phyloP scores from a whole-genome alignment of 2,797 vertebrate species.

The Phrynocephalus forsythii region DNA sequence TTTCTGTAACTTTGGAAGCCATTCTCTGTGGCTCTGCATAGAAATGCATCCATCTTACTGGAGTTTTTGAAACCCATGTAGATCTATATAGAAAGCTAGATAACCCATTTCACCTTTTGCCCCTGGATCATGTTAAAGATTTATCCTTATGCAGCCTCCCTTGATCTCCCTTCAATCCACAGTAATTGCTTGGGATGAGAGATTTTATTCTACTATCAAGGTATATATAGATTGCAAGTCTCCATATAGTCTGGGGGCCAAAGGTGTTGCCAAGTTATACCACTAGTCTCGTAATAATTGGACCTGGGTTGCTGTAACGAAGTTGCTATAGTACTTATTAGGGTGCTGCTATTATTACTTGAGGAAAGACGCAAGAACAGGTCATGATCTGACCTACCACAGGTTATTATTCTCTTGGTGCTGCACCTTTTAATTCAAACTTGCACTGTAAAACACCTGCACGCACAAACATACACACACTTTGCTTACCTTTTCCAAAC shows the following conservation, averaged over 20 bases:
- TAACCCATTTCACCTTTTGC: not conserved
- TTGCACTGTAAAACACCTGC: too few relatives aligned
- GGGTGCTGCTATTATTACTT: not conserved
- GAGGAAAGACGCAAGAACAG: not conserved
- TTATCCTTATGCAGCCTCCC: not conserved
- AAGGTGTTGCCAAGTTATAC: accelerated
- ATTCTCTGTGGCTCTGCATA: not conserved
- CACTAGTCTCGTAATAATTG: not conserved
- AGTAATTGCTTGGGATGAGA: not conserved
- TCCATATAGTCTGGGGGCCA: not conserved
- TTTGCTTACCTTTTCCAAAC: too few relatives aligned
- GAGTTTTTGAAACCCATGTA: constrained; percentile 1
- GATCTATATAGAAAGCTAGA: not conserved
- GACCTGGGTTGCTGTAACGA: not conserved
- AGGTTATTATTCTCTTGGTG: not conserved
- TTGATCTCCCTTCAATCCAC: not conserved
- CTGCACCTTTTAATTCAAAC: not conserved
- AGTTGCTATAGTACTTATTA: not conserved
- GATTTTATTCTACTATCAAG: not conserved
- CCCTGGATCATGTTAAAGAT: not conserved
- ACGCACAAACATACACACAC: too few relatives aligned
- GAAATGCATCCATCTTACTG: not conserved
- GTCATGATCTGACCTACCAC: not conserved
- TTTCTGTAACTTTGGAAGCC: too few relatives aligned
- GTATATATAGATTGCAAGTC: not conserved